Evolutionary conservation across 2,888 invertebrate species (phyloP).

Genomic region (Ecliptopera silaceata): DNA sequence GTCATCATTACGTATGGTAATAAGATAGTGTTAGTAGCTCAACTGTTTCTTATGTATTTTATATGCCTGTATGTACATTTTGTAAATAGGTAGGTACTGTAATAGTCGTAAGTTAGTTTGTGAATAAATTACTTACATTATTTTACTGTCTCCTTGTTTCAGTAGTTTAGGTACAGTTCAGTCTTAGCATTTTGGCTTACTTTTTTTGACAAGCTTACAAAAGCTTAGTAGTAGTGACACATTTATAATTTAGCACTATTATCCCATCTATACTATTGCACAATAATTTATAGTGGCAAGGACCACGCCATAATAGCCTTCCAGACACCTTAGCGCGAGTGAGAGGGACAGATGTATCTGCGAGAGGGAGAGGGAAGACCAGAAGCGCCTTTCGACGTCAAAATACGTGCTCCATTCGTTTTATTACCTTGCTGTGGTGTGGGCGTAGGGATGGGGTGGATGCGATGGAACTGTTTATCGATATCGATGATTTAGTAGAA

Average conservation of each 20-base stretch:
- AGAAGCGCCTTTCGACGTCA: constrained; percentile 83
- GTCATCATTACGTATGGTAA: too few species aligned
- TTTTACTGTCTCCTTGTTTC: too few species aligned
- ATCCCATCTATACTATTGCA: constrained; percentile 64
- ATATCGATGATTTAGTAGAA: constrained; percentile 49
- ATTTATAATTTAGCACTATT: constrained; percentile 35
- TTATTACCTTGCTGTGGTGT: constrained; percentile 72
- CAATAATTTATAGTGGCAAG: constrained; percentile 75
- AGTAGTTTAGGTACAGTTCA: too few species aligned
- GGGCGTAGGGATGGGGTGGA: constrained; percentile 31
- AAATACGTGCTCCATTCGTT: constrained; percentile 83
- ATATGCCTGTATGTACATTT: too few species aligned
- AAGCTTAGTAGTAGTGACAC: constrained; percentile 8
- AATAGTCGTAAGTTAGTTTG: too few species aligned
- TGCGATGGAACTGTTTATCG: constrained; percentile 45
- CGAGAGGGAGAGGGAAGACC: constrained; percentile 63
- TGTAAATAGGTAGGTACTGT: too few species aligned
- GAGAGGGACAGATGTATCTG: constrained; percentile 56
- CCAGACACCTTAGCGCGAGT: constrained; percentile 69
- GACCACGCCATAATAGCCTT: constrained; percentile 75
- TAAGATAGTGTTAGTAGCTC: too few species aligned
- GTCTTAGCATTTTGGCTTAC: too few species aligned
- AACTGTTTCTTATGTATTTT: too few species aligned
- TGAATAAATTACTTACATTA: too few species aligned
- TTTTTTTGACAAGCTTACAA: too few species aligned